Percentiles rank a stretch among this genome's conserved stretches.
These are phyloP conservation scores for Zosterops lateralis DNA, from an alignment of 2,113 vertebrate genomes.

Conservation along the genomic window DNA sequence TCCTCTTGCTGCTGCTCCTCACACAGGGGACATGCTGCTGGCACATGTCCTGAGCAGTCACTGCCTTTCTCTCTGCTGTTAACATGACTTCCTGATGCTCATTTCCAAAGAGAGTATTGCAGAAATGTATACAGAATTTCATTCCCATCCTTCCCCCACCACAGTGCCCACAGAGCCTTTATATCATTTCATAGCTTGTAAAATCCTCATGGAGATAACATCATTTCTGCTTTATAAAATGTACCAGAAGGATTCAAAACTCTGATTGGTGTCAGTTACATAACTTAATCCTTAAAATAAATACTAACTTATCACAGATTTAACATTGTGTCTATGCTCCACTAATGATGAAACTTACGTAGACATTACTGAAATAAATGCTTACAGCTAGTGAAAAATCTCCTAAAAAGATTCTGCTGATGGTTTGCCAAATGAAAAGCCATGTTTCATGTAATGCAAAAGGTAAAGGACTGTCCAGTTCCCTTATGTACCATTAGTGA, in stretches of 20 bases:
- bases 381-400: background rate
- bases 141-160: background rate
- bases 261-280: background rate
- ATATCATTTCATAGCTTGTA: background rate
- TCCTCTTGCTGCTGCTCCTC: background rate
- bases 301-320: background rate
- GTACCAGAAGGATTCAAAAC: background rate
- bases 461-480: background rate
- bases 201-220: background rate
- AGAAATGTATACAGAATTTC: background rate
- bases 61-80: background rate
- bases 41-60: background rate
- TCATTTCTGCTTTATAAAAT: background rate
- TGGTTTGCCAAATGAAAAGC: background rate
- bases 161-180: background rate
- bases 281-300: slow-evolving; percentile 7
- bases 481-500: background rate
- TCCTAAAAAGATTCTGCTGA: background rate
- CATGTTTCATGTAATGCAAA: background rate
- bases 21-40: background rate
- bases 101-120: background rate
- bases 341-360: background rate
- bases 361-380: background rate
- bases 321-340: background rate
- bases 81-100: background rate